These are phyloP conservation scores for Coregonus ussuriensis DNA, from an alignment of 2,797 vertebrate species.

Conservation along the genomic window DNA sequence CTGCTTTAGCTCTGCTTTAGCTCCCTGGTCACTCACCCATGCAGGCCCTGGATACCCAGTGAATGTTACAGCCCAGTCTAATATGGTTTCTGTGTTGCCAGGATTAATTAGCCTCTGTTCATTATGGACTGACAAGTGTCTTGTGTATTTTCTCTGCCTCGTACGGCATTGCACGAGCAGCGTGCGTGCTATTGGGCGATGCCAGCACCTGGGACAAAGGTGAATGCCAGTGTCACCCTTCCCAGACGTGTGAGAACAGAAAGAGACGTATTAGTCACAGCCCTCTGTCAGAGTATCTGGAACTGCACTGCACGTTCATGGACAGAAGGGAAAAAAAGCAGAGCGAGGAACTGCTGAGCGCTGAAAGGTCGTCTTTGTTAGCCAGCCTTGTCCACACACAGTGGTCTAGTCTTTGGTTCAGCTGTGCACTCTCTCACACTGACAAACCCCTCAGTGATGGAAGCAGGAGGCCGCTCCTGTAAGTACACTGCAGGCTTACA, in stretches of 20 bases:
- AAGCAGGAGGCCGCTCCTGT: conserved; percentile 13
- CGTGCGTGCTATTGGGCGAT: not conserved
- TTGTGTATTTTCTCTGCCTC: too few relatives aligned
- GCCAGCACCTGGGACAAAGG: conserved; percentile 19
- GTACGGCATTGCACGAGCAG: not conserved
- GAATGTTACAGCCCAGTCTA: too few relatives aligned
- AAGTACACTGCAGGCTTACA: conserved; percentile 3
- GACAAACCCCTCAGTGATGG: conserved; percentile 12
- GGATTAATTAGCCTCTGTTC: too few relatives aligned
- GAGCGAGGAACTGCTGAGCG: not conserved
- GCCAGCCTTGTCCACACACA: conserved; percentile 21
- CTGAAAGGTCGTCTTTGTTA: conserved; percentile 37
- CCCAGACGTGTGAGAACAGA: conserved; percentile 3
- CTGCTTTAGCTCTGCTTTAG: conserved; percentile 22
- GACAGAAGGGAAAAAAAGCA: not conserved
- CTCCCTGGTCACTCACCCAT: conserved; percentile 36
- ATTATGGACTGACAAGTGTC: too few relatives aligned
- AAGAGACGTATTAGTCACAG: not conserved
- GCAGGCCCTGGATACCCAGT: too few relatives aligned
- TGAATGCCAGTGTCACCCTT: conserved; percentile 17
- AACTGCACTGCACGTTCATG: conserved; percentile 12
- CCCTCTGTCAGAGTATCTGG: conserved; percentile 8
- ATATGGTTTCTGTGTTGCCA: too few relatives aligned
- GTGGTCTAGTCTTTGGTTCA: conserved; percentile 28
- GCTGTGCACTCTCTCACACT: conserved; percentile 23